Evolutionary conservation across 2,888 invertebrate genomes (phyloP).

Genomic region (Spilosoma lubricipeda): DNA sequence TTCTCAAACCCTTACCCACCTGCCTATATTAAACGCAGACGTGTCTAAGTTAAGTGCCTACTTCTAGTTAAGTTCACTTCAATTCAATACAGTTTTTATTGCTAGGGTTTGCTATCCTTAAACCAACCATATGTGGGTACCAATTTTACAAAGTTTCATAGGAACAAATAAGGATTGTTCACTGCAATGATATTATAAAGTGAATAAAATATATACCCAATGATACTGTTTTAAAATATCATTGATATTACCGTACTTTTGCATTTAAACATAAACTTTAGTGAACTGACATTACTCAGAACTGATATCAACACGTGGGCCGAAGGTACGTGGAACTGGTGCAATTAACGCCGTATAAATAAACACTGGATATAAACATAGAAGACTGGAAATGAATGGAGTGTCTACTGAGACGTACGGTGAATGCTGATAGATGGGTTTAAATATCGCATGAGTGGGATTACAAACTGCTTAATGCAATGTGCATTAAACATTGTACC

Average conservation of each 20-base stretch:
- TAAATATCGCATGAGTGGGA: slow-evolving; percentile 1
- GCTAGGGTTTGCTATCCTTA: neutral
- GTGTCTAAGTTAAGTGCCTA: neutral
- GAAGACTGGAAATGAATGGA: slow-evolving; percentile 14
- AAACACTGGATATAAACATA: slow-evolving; percentile 44
- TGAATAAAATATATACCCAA: slow-evolving; percentile 1
- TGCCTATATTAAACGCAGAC: neutral
- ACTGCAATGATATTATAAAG: slow-evolving; percentile 1
- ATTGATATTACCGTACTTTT: neutral
- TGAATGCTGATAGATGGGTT: slow-evolving; percentile 10
- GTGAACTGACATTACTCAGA: slow-evolving; percentile 31
- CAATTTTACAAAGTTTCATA: slow-evolving; percentile 54
- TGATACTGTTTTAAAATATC: too few species aligned
- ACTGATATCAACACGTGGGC: slow-evolving; percentile 62
- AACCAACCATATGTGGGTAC: neutral
- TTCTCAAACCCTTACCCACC: neutral
- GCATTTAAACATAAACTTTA: slow-evolving; percentile 17
- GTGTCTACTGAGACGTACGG: slow-evolving; percentile 11
- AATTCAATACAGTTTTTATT: neutral
- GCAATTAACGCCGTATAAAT: slow-evolving; percentile 57
- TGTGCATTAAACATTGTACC: neutral
- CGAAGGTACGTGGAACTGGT: slow-evolving; percentile 61
- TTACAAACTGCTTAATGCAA: neutral
- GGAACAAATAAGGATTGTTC: neutral
- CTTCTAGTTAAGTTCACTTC: neutral